phyloP scores from a whole-genome alignment of 2,113 vertebrate genomes.

The Ammodytes dubius region DNA sequence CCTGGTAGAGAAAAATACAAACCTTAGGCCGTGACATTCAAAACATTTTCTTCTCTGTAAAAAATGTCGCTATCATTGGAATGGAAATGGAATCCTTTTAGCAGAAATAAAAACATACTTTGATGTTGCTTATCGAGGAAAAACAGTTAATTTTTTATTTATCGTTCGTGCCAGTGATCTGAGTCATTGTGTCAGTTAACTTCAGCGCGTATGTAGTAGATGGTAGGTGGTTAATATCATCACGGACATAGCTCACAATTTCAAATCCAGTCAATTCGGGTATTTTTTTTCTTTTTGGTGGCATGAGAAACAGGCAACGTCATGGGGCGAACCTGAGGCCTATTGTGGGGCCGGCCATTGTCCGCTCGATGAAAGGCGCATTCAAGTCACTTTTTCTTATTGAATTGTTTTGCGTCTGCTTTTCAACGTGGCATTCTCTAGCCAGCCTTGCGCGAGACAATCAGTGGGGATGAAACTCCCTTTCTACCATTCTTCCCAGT shows the following conservation, averaged over 20 bases:
- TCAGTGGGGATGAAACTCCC: conserved; percentile 82
- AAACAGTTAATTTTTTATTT: conserved; percentile 29
- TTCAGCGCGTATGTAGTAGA: conserved; percentile 36
- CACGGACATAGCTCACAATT: conserved; percentile 55
- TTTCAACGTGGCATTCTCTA: conserved; percentile 81
- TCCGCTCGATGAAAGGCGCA: conserved; percentile 82
- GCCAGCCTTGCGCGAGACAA: conserved; percentile 79
- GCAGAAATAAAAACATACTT: background rate
- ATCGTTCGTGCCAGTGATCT: background rate
- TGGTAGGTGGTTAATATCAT: conserved; percentile 16
- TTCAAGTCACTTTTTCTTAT: conserved; percentile 87
- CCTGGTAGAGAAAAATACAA: conserved; percentile 12
- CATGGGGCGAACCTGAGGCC: conserved; percentile 81
- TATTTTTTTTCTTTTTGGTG: conserved; percentile 51
- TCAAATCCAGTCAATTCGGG: conserved; percentile 58
- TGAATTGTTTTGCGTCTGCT: conserved; percentile 84
- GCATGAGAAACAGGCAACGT: conserved; percentile 79
- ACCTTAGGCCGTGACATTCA: conserved; percentile 6
- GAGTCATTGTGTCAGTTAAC: conserved; percentile 62
- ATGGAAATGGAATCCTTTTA: background rate
- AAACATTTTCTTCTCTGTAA: background rate
- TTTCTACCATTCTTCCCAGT: conserved; percentile 73
- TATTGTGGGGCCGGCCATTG: conserved; percentile 81
- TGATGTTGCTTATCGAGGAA: conserved; percentile 9
- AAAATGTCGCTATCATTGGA: background rate